phyloP scores from a whole-genome alignment of 2,888 invertebrate genomes.

The Xylocampa areola region DNA sequence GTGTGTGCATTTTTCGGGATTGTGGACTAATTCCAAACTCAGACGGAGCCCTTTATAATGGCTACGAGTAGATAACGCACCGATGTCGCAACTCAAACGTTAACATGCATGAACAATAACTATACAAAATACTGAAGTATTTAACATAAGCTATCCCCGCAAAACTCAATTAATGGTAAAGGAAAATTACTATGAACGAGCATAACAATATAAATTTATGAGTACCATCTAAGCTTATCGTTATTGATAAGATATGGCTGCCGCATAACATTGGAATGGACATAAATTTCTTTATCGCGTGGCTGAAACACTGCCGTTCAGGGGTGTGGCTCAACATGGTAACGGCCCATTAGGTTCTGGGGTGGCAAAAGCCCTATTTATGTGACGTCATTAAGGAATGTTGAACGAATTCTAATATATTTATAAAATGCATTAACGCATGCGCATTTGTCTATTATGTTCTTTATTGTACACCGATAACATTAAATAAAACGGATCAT shows the following conservation, averaged over 20 bases:
- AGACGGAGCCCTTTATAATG: no score
- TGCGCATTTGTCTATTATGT: no score
- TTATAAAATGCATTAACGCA: no score
- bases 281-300: conserved; percentile 67
- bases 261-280: conserved; percentile 49
- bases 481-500: no score
- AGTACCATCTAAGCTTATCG: conserved; percentile 46
- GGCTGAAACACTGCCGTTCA: conserved; percentile 60
- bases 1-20: no score
- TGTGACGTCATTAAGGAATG: conserved; percentile 64
- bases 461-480: no score
- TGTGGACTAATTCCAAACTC: no score
- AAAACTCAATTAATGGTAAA: conserved; percentile 9
- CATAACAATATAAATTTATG: conserved; percentile 18
- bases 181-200: conserved; percentile 26
- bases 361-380: conserved; percentile 61
- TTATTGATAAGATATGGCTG: conserved; percentile 59
- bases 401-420: conserved; percentile 45
- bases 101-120: no score
- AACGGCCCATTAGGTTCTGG: conserved; percentile 65
- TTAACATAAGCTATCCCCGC: no score
- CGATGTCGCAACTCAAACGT: no score
- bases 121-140: background rate
- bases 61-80: no score
- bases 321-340: conserved; percentile 69